Evolutionary conservation across 1,140 invertebrate genomes (phyloP).

Genomic region (Bombus balteatus): DNA sequence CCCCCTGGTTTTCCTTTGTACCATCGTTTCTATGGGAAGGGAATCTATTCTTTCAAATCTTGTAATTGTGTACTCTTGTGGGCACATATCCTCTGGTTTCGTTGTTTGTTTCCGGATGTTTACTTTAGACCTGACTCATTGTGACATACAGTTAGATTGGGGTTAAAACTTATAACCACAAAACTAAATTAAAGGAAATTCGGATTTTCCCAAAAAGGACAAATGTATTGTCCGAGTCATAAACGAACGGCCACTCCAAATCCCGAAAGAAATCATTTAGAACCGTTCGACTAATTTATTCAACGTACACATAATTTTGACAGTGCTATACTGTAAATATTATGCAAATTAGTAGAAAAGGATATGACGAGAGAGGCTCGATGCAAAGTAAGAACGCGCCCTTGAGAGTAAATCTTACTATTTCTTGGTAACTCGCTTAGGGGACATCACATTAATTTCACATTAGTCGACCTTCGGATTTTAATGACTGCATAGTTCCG

Average conservation of each 20-base stretch:
- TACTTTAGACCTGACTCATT: accelerated
- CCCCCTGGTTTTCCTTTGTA: too few relatives aligned
- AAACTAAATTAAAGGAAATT: too few relatives aligned
- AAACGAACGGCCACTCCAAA: too few relatives aligned
- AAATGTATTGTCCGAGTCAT: too few relatives aligned
- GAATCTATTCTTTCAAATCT: too few relatives aligned
- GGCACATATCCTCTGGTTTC: accelerated
- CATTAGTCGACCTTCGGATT: background rate
- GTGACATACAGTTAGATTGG: too few relatives aligned
- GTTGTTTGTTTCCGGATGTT: too few relatives aligned
- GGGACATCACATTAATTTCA: conserved; percentile 26
- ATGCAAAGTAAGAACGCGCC: background rate
- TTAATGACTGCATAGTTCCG: conserved; percentile 11
- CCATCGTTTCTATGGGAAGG: too few relatives aligned
- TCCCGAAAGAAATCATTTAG: background rate
- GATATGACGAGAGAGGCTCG: background rate
- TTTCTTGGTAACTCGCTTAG: background rate
- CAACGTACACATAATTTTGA: too few relatives aligned
- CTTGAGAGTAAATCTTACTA: conserved; percentile 7
- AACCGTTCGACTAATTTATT: background rate
- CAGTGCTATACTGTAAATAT: too few relatives aligned
- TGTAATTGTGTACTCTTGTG: too few relatives aligned
- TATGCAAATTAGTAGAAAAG: background rate
- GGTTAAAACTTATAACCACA: too few relatives aligned
- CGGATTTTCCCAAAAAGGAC: accelerated